Conservation (phyloP, 2,888 invertebrate species). For the Euplexia lucipara region DNA sequence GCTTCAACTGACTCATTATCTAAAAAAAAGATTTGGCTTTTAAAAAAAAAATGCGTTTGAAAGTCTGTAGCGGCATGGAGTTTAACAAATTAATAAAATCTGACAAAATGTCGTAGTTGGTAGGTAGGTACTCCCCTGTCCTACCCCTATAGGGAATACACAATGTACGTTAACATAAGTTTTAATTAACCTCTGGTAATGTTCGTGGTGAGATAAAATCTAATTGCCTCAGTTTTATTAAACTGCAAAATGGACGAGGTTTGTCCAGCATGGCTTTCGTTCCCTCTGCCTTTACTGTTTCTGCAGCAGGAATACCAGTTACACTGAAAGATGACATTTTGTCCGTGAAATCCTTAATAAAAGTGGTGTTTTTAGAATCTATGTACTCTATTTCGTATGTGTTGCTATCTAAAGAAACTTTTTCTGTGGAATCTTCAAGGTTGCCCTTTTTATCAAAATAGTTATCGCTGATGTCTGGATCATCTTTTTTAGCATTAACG, state of each 20-base stretch:
- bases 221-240: constrained; percentile 76
- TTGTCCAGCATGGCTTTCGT: constrained; percentile 49
- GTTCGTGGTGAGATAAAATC: constrained; percentile 81
- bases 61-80: not conserved
- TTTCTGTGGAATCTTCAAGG: constrained; percentile 24
- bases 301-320: constrained; percentile 30
- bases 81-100: too few relatives aligned
- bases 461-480: constrained; percentile 58
- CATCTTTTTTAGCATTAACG: constrained; percentile 60
- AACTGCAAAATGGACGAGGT: constrained; percentile 72
- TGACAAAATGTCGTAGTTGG: too few relatives aligned
- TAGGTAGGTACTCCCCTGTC: not conserved
- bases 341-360: constrained; percentile 23
- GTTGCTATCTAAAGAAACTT: constrained; percentile 27
- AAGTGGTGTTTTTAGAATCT: constrained; percentile 30
- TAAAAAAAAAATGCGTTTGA: not conserved
- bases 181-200: constrained; percentile 80
- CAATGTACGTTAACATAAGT: not conserved
- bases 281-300: constrained; percentile 18
- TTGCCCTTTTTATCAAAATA: constrained; percentile 66
- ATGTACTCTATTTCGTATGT: constrained; percentile 38
- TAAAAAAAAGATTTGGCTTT: constrained; percentile 52
- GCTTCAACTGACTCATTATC: constrained; percentile 81
- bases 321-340: constrained; percentile 5
- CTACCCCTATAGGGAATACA: not conserved